Evolutionary conservation across 2,797 vertebrate genomes (phyloP).

Genomic region (Pseudocheirus occidentalis): DNA sequence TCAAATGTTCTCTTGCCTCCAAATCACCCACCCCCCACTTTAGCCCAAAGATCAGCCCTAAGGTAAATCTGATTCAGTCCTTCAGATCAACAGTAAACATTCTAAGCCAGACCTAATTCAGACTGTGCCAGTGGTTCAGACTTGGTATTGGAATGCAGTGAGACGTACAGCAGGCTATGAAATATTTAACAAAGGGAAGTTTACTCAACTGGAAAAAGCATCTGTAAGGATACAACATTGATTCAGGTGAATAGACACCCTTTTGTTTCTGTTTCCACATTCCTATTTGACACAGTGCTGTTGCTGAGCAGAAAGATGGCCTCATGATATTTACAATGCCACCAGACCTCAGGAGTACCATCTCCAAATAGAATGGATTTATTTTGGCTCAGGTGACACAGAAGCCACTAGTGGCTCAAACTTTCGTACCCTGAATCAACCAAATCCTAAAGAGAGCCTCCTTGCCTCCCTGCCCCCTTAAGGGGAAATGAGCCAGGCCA

Average conservation of each 20-base stretch:
- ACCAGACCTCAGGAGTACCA: not conserved
- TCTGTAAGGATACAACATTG: not conserved
- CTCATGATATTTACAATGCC: not conserved
- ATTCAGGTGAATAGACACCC: not conserved
- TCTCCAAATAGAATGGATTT: not conserved
- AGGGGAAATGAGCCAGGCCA: not conserved
- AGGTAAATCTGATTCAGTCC: not conserved
- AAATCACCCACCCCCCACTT: not conserved
- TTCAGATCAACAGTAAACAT: not conserved
- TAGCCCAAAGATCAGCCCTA: not conserved
- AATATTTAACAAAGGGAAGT: not conserved
- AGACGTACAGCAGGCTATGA: not conserved
- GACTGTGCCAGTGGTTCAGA: not conserved
- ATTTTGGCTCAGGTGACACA: not conserved
- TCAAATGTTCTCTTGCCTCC: not conserved
- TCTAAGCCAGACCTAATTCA: not conserved
- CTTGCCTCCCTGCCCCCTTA: not conserved
- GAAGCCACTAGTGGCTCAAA: not conserved
- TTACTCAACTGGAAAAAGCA: not conserved
- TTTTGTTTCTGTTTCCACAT: not conserved
- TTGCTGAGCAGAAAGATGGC: not conserved
- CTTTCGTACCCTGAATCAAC: not conserved
- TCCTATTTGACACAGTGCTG: not conserved
- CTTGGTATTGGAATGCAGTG: not conserved
- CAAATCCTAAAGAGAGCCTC: not conserved